These are phyloP conservation scores for Phaedon cochleariae DNA, from an alignment of 2,888 invertebrate species.

Conservation along the genomic window DNA sequence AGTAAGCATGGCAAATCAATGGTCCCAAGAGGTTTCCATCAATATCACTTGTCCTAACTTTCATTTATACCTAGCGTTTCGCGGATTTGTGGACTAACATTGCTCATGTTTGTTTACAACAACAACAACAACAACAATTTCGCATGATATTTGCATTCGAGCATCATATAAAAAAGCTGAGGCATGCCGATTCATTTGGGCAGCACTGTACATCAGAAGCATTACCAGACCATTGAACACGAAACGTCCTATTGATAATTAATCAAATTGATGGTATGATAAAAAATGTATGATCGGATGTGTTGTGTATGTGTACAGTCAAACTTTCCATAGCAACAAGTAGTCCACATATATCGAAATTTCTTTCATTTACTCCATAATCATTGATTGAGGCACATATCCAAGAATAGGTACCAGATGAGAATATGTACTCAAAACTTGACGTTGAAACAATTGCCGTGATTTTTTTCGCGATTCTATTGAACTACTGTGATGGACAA, in stretches of 20 bases:
- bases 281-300: background rate
- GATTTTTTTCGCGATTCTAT: conserved; percentile 1
- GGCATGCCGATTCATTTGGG: background rate
- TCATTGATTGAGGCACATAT: no score
- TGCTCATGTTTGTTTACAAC: no score
- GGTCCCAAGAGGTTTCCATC: no score
- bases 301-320: background rate
- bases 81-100: no score
- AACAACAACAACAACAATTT: no score
- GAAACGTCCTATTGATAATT: background rate
- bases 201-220: background rate
- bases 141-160: no score
- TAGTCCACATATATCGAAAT: background rate
- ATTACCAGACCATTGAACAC: background rate
- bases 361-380: no score
- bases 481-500: conserved; percentile 58
- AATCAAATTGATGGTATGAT: background rate
- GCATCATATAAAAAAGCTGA: no score
- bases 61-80: no score
- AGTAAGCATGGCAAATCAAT: no score
- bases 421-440: background rate
- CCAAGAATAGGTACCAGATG: no score
- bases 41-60: no score
- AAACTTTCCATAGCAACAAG: background rate
- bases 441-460: background rate